Conservation (phyloP, 2,888 invertebrate genomes). For the Acleris emargana region DNA sequence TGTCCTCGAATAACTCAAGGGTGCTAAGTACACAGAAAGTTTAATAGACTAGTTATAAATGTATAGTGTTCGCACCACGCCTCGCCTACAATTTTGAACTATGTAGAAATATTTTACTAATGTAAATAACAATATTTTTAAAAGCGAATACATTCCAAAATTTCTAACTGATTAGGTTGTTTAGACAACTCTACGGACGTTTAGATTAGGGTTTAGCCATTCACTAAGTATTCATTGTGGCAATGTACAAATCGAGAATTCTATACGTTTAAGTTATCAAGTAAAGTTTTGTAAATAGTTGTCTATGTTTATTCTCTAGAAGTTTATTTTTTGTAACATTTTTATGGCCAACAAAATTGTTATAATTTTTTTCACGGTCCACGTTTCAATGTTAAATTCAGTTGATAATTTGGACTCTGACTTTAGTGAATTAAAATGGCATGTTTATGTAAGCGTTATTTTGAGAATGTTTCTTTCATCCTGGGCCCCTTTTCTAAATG, state of each 20-base stretch:
- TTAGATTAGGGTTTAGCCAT: constrained; percentile 35
- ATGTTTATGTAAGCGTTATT: constrained; percentile 7
- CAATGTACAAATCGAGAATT: constrained; percentile 46
- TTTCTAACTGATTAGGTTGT: constrained; percentile 49
- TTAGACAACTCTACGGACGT: constrained; percentile 21
- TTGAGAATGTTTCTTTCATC: neutral
- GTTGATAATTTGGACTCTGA: neutral
- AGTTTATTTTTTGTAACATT: constrained; percentile 29
- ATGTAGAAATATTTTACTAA: constrained; percentile 41
- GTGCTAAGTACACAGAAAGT: neutral
- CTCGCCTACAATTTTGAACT: constrained; percentile 13
- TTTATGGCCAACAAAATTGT: constrained; percentile 16
- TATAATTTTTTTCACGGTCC: constrained; percentile 14
- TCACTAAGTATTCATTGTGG: constrained; percentile 36
- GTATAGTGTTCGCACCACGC: constrained; percentile 3
- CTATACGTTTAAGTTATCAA: constrained; percentile 22
- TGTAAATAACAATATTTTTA: constrained; percentile 43
- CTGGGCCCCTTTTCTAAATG: too few relatives aligned
- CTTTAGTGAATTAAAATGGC: neutral
- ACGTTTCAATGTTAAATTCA: neutral
- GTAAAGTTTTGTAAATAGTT: constrained; percentile 38
- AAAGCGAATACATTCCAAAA: constrained; percentile 63
- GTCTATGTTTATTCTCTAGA: constrained; percentile 33
- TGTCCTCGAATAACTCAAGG: constrained; percentile 16
- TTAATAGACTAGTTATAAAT: constrained; percentile 1